A percentile compares a stretch with the other conserved stretches of the same genome.
Conservation (phyloP, 1,140 invertebrate genomes). For the Hypothenemus hampei region DNA sequence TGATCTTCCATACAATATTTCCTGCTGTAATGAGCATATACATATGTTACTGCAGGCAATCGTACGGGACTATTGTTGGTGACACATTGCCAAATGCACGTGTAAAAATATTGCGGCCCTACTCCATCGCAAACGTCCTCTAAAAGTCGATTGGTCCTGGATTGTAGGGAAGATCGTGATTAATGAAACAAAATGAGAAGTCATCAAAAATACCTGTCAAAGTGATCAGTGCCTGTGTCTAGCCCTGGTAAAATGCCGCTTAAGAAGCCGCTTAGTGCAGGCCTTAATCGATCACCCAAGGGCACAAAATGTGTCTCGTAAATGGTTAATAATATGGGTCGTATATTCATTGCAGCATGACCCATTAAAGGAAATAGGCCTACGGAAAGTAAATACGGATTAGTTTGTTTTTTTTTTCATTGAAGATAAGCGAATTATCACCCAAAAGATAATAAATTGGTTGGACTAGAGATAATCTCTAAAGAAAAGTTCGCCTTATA, state of each 20-base stretch:
- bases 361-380: conserved; percentile 87
- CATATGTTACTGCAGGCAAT: conserved; percentile 77
- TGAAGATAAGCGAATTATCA: no score
- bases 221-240: conserved; percentile 89
- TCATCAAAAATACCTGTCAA: conserved; percentile 58
- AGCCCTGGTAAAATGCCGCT: conserved; percentile 80
- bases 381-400: no score
- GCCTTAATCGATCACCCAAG: conserved; percentile 71
- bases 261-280: conserved; percentile 82
- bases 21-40: conserved; percentile 78
- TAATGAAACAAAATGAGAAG: neutral
- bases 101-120: conserved; percentile 75
- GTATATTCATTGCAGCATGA: conserved; percentile 88
- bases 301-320: conserved; percentile 92
- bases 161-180: conserved; percentile 9
- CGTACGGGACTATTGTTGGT: conserved; percentile 78
- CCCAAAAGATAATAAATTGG: no score
- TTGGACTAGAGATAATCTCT: no score
- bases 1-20: conserved; percentile 80
- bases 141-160: conserved; percentile 68
- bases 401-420: no score
- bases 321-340: conserved; percentile 75
- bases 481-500: no score
- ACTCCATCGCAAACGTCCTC: conserved; percentile 80
- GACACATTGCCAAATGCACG: conserved; percentile 85